These are phyloP conservation scores for Ammodytes dubius DNA, from an alignment of 2,113 vertebrate species.

Conservation along the genomic window DNA sequence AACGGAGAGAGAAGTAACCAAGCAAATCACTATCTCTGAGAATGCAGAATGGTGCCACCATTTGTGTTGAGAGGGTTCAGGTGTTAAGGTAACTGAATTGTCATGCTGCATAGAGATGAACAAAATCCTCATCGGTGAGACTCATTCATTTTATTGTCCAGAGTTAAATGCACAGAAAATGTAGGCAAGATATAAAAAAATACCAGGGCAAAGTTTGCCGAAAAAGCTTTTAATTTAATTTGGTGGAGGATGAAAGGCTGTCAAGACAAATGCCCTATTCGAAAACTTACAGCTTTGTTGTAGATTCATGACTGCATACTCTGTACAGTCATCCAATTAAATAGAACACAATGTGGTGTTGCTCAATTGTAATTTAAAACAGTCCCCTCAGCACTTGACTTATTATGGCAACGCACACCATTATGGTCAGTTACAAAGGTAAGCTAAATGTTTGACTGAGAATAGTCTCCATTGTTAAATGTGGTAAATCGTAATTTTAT, in stretches of 20 bases:
- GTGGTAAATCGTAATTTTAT: not conserved
- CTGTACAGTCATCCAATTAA: conserved; percentile 51
- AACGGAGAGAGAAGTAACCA: conserved; percentile 80
- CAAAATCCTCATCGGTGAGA: conserved; percentile 48
- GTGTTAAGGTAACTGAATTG: conserved; percentile 65
- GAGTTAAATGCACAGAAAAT: conserved; percentile 31
- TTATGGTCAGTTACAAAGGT: conserved; percentile 23
- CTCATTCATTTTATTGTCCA: conserved; percentile 59
- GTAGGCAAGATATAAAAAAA: conserved; percentile 24
- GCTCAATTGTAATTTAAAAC: conserved; percentile 55
- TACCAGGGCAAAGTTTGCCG: not conserved
- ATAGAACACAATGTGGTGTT: conserved; percentile 43
- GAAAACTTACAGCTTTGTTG: conserved; percentile 22
- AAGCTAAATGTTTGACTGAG: not conserved
- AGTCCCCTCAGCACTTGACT: conserved; percentile 39
- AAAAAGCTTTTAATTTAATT: conserved; percentile 24
- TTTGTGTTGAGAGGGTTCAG: conserved; percentile 69
- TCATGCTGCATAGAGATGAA: conserved; percentile 58
- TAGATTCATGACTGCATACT: conserved; percentile 48
- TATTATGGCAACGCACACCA: conserved; percentile 32
- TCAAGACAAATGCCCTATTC: conserved; percentile 27
- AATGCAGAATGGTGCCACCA: conserved; percentile 59
- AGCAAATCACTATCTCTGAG: conserved; percentile 81
- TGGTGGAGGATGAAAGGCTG: conserved; percentile 31
- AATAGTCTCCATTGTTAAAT: not conserved